These are phyloP conservation scores for Rhadina sibilatrix DNA, from an alignment of 2,113 vertebrate genomes.

Conservation along the genomic window DNA sequence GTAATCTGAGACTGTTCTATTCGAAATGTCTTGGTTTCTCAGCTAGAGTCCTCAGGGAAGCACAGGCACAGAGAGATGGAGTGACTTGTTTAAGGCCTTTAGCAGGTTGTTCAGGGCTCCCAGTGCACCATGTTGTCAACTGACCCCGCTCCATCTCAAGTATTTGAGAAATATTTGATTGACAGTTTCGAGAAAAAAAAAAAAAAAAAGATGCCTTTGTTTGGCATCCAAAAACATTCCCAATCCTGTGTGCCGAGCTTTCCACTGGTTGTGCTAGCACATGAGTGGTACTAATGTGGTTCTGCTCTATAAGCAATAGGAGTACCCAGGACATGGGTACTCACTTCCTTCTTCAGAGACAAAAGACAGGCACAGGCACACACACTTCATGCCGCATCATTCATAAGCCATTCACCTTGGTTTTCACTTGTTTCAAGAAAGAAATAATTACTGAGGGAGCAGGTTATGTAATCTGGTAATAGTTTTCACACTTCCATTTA, in stretches of 20 bases:
- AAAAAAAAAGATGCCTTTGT: not conserved
- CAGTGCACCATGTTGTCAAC: not conserved
- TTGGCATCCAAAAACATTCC: not conserved
- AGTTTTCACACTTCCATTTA: not conserved
- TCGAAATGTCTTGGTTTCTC: not conserved
- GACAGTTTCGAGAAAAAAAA: not conserved
- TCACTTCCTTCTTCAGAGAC: not conserved
- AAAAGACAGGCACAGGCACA: not conserved
- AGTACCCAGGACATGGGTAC: not conserved
- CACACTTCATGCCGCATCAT: not conserved
- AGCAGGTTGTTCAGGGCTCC: not conserved
- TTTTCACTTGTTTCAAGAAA: not conserved
- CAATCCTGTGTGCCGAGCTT: not conserved
- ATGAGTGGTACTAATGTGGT: not conserved
- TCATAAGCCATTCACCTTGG: not conserved
- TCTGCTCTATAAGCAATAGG: not conserved
- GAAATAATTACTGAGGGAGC: not conserved
- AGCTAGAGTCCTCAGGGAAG: not conserved
- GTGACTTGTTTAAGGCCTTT: not conserved
- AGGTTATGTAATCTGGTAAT: not conserved
- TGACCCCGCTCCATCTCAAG: not conserved
- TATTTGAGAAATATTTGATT: not conserved
- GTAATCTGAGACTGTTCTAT: not conserved
- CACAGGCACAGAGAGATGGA: not conserved
- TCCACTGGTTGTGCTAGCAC: not conserved